Conservation (phyloP, 1,140 invertebrate genomes). For the Metaphire vulgaris region DNA sequence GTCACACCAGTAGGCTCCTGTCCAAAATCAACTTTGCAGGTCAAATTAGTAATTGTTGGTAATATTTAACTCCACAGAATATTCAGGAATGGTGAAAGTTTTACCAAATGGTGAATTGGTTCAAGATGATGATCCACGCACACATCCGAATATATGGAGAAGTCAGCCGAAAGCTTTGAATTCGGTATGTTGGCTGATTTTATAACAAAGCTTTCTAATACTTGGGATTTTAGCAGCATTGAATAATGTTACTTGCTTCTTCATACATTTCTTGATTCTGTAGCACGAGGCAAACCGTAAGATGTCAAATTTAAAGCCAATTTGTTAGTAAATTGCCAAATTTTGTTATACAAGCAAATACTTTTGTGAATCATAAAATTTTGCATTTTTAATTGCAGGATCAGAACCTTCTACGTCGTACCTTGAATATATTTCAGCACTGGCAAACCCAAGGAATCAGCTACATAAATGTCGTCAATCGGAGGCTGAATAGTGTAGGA, state of each 20-base stretch:
- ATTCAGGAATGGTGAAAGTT: slow-evolving; percentile 18
- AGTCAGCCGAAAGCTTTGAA: neutral
- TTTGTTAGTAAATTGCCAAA: neutral
- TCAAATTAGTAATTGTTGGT: too few species aligned
- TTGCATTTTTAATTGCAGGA: neutral
- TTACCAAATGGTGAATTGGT: slow-evolving; percentile 18
- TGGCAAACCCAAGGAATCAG: neutral
- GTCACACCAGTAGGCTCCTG: too few species aligned
- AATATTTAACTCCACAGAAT: too few species aligned
- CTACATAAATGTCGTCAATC: neutral
- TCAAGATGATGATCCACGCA: slow-evolving; percentile 16
- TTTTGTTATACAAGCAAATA: neutral
- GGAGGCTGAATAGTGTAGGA: neutral
- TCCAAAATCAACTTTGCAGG: too few species aligned
- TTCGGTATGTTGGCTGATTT: too few species aligned
- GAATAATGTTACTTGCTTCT: neutral
- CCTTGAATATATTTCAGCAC: neutral
- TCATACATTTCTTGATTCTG: neutral
- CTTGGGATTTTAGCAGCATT: neutral
- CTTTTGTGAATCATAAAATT: neutral
- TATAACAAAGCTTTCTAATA: too few species aligned
- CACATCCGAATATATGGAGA: neutral
- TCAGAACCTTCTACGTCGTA: neutral
- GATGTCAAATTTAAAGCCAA: neutral
- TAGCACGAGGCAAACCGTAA: neutral